These are phyloP conservation scores for Scolopax bukidnonensis DNA, from an alignment of 2,797 vertebrate genomes.

Conservation along the genomic window DNA sequence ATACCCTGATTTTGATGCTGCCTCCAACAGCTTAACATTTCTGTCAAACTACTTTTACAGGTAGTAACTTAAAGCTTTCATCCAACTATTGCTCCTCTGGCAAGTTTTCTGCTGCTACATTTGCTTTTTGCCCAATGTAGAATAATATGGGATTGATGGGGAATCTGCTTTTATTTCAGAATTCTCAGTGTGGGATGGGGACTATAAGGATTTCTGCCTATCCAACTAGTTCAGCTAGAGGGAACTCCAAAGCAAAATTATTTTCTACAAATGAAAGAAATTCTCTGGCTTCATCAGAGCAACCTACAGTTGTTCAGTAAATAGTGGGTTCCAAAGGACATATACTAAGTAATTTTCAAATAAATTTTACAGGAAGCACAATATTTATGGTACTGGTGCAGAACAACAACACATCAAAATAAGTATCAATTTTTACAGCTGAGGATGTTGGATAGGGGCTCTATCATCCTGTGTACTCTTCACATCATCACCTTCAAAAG, in stretches of 20 bases:
- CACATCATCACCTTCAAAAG: not conserved
- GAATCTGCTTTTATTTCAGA: not conserved
- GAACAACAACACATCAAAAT: not conserved
- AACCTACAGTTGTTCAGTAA: not conserved
- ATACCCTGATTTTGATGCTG: conserved; percentile 19
- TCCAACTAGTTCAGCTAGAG: not conserved
- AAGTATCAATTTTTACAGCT: not conserved
- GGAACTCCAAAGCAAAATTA: not conserved
- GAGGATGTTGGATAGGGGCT: not conserved
- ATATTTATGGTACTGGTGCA: not conserved
- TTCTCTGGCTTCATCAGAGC: conserved; percentile 10
- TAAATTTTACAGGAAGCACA: not conserved
- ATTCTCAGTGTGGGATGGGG: not conserved
- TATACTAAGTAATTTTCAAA: not conserved
- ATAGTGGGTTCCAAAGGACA: not conserved
- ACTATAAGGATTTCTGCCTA: not conserved
- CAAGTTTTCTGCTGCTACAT: not conserved
- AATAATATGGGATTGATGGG: not conserved
- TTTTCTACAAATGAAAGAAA: not conserved
- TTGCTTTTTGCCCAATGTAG: not conserved
- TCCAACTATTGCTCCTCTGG: not conserved
- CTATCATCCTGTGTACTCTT: not conserved
- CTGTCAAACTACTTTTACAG: conserved; percentile 31
- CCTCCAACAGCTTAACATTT: conserved; percentile 38
- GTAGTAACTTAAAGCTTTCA: conserved; percentile 36